phyloP scores from a whole-genome alignment of 1,140 invertebrate species.

The Trachymyrmex cornetzi region DNA sequence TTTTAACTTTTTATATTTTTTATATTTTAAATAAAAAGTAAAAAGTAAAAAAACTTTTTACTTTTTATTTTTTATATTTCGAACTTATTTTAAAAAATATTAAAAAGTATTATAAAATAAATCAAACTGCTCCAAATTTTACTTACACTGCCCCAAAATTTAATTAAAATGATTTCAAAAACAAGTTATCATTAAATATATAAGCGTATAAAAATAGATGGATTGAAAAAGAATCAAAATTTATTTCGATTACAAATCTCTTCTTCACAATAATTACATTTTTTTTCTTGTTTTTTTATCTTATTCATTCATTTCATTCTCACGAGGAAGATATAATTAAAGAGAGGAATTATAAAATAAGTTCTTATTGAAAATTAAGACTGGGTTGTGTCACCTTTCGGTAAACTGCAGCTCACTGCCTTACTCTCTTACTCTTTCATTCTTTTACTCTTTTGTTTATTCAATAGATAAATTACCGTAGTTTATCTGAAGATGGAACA shows the following conservation, averaged over 20 bases:
- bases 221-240: conserved; percentile 16
- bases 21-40: too few species aligned
- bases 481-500: too few species aligned
- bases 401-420: too few species aligned
- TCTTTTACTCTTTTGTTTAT: too few species aligned
- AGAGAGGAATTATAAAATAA: conserved; percentile 3
- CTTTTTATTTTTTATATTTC: background rate
- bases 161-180: conserved; percentile 57
- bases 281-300: background rate
- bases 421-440: too few species aligned
- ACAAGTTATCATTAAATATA: conserved; percentile 21
- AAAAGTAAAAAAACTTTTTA: too few species aligned
- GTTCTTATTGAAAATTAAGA: background rate
- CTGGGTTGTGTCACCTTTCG: too few species aligned
- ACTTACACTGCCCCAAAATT: conserved; percentile 12
- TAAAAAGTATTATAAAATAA: background rate
- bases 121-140: background rate
- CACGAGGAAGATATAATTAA: background rate
- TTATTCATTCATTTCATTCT: background rate
- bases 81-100: background rate
- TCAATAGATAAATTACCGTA: too few species aligned
- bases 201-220: conserved; percentile 34
- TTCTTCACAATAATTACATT: too few species aligned
- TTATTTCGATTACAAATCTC: background rate
- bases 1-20: too few species aligned